Percentiles rank a stretch among this genome's conserved stretches.
Conservation (phyloP, 2,797 vertebrate species). For the Sebastiscus albofasciatus region DNA sequence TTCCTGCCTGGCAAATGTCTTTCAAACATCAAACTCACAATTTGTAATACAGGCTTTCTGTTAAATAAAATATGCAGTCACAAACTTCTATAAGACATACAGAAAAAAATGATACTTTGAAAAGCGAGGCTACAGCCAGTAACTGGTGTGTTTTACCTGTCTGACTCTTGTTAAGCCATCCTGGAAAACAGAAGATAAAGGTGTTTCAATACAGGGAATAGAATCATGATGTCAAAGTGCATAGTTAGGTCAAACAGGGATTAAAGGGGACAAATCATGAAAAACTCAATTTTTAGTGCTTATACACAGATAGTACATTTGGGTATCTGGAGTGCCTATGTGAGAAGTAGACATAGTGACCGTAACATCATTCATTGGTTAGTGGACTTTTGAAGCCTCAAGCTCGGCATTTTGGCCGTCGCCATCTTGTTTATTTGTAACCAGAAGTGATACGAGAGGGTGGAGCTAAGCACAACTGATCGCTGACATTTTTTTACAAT, state of each 20-base stretch:
- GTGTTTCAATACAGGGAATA: neutral
- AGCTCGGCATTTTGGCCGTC: no score
- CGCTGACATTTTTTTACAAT: no score
- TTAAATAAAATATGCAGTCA: neutral
- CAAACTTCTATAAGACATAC: neutral
- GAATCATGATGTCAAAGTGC: neutral
- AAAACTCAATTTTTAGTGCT: no score
- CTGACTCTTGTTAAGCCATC: conserved; percentile 38
- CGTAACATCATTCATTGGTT: no score
- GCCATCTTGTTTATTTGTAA: no score
- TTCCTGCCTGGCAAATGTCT: neutral
- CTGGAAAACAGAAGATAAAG: conserved; percentile 53
- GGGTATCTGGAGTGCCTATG: no score
- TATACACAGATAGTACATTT: no score
- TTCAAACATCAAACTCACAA: neutral
- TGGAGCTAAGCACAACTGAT: no score
- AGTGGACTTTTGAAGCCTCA: no score
- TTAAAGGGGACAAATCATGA: neutral
- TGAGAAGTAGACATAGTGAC: no score
- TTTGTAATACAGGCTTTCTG: neutral
- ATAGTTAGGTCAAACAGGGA: neutral
- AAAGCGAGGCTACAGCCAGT: neutral
- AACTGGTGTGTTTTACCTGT: conserved; percentile 70
- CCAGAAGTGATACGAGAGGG: no score
- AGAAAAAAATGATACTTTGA: neutral